Evolutionary conservation across 2,113 vertebrate species (phyloP).

Genomic region (Crotalus horridus): DNA sequence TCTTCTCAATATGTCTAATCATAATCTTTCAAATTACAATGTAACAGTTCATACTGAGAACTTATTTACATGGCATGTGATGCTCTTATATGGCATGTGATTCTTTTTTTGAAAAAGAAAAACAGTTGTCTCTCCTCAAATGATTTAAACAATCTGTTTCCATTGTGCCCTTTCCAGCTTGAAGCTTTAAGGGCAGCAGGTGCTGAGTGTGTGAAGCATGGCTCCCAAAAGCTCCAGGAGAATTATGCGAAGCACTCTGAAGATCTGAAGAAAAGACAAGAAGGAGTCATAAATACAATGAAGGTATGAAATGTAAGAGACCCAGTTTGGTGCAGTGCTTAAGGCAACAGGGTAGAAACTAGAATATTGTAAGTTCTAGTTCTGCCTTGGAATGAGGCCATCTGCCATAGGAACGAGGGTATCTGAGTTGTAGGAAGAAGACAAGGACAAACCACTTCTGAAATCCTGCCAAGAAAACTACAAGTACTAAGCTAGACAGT

Average conservation of each 20-base stretch:
- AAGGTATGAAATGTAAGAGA: slow-evolving; percentile 54
- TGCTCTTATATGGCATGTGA: not conserved
- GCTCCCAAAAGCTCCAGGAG: slow-evolving; percentile 57
- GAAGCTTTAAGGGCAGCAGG: slow-evolving; percentile 70
- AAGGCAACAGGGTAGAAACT: not conserved
- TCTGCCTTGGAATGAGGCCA: not conserved
- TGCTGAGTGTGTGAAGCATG: slow-evolving; percentile 46
- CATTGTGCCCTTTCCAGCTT: slow-evolving; percentile 49
- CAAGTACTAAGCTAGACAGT: not conserved
- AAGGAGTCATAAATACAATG: slow-evolving; percentile 39
- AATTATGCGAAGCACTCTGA: slow-evolving; percentile 53
- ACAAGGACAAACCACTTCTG: not conserved
- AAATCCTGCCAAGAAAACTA: not conserved
- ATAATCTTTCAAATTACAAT: not conserved
- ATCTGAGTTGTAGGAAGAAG: not conserved
- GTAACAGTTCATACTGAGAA: not conserved
- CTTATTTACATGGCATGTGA: not conserved
- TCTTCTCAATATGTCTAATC: not conserved
- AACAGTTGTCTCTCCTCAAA: not conserved
- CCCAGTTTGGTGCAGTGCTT: not conserved
- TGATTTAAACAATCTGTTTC: not conserved
- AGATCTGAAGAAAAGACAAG: slow-evolving; percentile 42
- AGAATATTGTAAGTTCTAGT: not conserved
- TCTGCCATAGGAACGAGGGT: not conserved
- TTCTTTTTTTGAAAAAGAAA: not conserved